Evolutionary conservation across 2,797 vertebrate genomes (phyloP), one percentile per base, ranked within the genome.

Genomic region (Loriculus beryllinus): DNA sequence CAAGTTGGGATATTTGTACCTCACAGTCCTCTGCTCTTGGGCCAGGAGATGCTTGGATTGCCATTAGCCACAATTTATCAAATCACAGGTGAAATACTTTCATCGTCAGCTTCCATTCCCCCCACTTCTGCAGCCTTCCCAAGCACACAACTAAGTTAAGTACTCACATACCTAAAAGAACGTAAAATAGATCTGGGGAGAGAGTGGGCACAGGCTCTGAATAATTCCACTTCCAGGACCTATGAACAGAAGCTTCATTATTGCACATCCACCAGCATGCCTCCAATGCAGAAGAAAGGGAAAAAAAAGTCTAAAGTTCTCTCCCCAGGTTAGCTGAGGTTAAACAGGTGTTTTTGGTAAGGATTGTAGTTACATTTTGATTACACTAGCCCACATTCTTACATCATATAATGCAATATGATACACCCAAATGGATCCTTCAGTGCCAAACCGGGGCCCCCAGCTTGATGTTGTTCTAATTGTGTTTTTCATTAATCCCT

Each of bases 331-430:
- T 95, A 92, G 95, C 86, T 95, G 93, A 97, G 92, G 91, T 94
- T 92, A 86, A 95, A 93, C 96, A 97, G 97, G 96, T 97, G 96
- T 52, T 97, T 97, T 96, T 95, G 93, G 94, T 96, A 96, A 98
- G 92, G 85, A 89, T 91, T 96, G 94, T 79, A 93, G 93, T 94
- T 97, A 96, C 88, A 88, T 95, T 97, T 96, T 97, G 97, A 98
- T 97, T 97, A 96, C 95, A 90, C 84, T 70, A 85, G 42, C 49
- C 68, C 75, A 92, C 97, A 93, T 91, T 96, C 93, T 96, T 97
- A 97, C 92, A 96, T 97, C 95, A 96, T 83, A 88, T 49, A 89
- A 91, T 31, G 95, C 94, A 97, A 97, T 9, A 21, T 17, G 94
- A 98, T 96, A 96, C 77, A 88, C 87, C 88, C 95, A 79, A 92